Evolutionary conservation across 2,888 invertebrate species (phyloP).

Genomic region (Sabellastarte sp.): DNA sequence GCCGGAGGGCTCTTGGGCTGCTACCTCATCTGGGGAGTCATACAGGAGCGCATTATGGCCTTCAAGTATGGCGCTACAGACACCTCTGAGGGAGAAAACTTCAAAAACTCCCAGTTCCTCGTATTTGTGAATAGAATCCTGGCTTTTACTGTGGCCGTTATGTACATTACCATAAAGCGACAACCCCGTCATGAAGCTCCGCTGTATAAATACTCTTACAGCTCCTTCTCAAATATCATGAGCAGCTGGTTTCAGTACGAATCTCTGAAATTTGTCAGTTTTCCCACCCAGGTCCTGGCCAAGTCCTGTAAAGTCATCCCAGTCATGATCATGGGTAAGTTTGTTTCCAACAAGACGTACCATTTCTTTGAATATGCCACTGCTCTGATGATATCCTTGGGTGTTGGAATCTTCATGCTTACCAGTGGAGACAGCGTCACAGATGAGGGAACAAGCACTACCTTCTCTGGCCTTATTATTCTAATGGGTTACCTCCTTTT

Average conservation of each 20-base stretch:
- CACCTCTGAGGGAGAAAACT: slow-evolving; percentile 61
- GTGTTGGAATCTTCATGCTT: slow-evolving; percentile 87
- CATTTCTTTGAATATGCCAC: slow-evolving; percentile 89
- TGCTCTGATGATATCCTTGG: slow-evolving; percentile 83
- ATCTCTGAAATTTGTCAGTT: slow-evolving; percentile 95
- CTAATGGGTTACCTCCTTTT: slow-evolving; percentile 89
- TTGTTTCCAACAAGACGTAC: slow-evolving; percentile 83
- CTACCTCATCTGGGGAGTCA: slow-evolving; percentile 91
- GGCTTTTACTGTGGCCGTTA: slow-evolving; percentile 63
- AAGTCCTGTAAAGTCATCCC: slow-evolving; percentile 85
- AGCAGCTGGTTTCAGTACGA: slow-evolving; percentile 99
- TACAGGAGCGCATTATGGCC: slow-evolving; percentile 99
- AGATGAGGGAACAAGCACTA: slow-evolving; percentile 70
- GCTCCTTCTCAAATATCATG: slow-evolving; percentile 94
- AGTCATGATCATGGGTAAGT: slow-evolving; percentile 96
- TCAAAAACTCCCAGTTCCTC: slow-evolving; percentile 93
- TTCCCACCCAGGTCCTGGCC: slow-evolving; percentile 85
- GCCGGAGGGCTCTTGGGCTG: slow-evolving; percentile 85
- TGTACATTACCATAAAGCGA: slow-evolving; percentile 12
- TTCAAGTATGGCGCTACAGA: slow-evolving; percentile 52
- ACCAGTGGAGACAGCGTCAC: slow-evolving; percentile 66
- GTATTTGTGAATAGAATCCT: slow-evolving; percentile 92
- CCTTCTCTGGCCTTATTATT: slow-evolving; percentile 80
- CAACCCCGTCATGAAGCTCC: slow-evolving; percentile 72
- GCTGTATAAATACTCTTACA: slow-evolving; percentile 90